Base-by-base conservation (phyloP, 2,797 vertebrate species). In the Falco cherrug region DNA sequence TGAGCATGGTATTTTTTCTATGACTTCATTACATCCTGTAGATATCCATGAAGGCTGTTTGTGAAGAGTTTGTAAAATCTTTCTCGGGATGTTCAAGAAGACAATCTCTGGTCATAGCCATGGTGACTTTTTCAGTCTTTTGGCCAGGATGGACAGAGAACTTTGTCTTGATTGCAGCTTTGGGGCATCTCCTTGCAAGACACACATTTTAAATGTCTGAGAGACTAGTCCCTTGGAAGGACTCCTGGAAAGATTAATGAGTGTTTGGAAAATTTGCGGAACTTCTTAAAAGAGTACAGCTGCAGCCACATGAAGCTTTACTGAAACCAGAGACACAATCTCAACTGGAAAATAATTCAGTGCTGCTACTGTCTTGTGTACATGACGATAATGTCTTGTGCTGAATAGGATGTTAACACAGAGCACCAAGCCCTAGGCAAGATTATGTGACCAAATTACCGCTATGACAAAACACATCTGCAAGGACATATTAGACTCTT, bases 121-220 rank as follows among this genome's bases (percentile, higher is more conserved):
- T 20, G 17, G 11, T 35, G 24, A 10, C 4, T 26, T 5, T 16
- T 85, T 29, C 13, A 48, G n/a, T 28, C 2, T 90, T 90, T 89
- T 92, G 41, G 9, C 21, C 28, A 29, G 16, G 14, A 37, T 33
- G 43, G 33, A 57, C 47, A 33, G 10, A 65, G 19, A 86, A n/a
- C 4, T 57, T 73, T n/a, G 19, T 61, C 41, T 41, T 64, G 24
- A 25, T 24, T 83, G 47, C 15, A 63, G 45, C 13, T 85, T 68
- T 56, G 63, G 12, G 15, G 24, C 24, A 20, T 9, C 5, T 79
- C 18, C 26, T 95, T 74, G 26, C 22, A 79, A 29, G 35, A 16
- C 16, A 19, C 0, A 20, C 1, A 8, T 18, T 81, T 89, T 13
- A 41, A 87, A 33, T 0, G 0, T 31, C 16, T 48, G 31, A 28